phyloP scores from a whole-genome alignment of 1,140 invertebrate species.

The Drosophila watanabei region DNA sequence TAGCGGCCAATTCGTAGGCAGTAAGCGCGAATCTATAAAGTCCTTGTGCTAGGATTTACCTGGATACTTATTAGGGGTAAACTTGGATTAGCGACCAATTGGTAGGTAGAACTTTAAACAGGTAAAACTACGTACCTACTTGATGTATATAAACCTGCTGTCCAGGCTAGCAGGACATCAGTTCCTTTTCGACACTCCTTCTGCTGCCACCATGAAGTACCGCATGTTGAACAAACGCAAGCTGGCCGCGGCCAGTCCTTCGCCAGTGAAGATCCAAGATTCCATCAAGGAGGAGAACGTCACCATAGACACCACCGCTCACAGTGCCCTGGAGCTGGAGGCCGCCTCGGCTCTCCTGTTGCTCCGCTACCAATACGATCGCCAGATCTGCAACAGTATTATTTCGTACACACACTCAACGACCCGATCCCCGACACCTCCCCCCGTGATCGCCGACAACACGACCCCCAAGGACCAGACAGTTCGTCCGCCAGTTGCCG shows the following conservation, averaged over 20 bases:
- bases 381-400: conserved; percentile 17
- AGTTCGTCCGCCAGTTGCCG: conserved; percentile 1
- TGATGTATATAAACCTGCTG: conserved; percentile 28
- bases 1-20: conserved; percentile 64
- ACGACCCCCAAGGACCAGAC: conserved; percentile 60
- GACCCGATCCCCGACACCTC: conserved; percentile 17
- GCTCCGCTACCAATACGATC: conserved; percentile 68
- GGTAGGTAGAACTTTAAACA: conserved; percentile 24
- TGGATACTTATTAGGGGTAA: conserved; percentile 14
- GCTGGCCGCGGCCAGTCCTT: conserved; percentile 14
- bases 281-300: not conserved
- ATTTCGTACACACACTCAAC: conserved; percentile 9
- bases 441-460: conserved; percentile 33
- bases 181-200: conserved; percentile 13
- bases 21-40: conserved; percentile 55
- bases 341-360: conserved; percentile 64
- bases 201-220: conserved; percentile 35
- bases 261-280: conserved; percentile 15
- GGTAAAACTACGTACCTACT: conserved; percentile 4
- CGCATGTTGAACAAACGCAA: conserved; percentile 44
- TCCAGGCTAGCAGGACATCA: conserved; percentile 13
- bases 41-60: conserved; percentile 1
- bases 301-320: not conserved
- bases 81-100: conserved; percentile 30
- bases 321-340: conserved; percentile 60